phyloP scores from a whole-genome alignment of 2,797 vertebrate genomes.

The Cuniculus paca region DNA sequence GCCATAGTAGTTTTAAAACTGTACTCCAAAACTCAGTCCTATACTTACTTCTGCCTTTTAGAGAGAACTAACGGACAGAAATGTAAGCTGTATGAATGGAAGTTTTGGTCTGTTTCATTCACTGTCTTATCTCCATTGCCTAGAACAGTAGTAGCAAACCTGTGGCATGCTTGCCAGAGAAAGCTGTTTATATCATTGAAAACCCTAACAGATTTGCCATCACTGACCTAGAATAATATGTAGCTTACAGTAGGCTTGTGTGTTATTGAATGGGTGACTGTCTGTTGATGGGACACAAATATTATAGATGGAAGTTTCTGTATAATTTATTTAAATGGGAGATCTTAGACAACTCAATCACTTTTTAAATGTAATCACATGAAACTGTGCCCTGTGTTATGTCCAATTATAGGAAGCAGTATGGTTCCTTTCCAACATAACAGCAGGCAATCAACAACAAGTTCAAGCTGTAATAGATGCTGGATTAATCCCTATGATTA shows the following conservation, averaged over 20 bases:
- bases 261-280: constrained; percentile 39
- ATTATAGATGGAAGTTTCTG: constrained; percentile 6
- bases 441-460: constrained; percentile 99
- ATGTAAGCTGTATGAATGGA: not conserved
- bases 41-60: constrained; percentile 61
- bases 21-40: constrained; percentile 11
- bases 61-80: constrained; percentile 22
- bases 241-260: not conserved
- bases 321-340: constrained; percentile 21
- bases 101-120: constrained; percentile 38
- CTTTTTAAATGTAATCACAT: constrained; percentile 58
- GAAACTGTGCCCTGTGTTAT: constrained; percentile 75
- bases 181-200: not conserved
- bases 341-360: constrained; percentile 3
- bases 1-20: constrained; percentile 48
- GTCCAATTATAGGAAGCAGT: constrained; percentile 95
- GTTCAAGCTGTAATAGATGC: constrained; percentile 99
- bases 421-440: constrained; percentile 99
- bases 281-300: constrained; percentile 27
- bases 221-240: not conserved
- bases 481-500: constrained; percentile 99
- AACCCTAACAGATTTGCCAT: not conserved
- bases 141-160: not conserved
- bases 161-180: not conserved
- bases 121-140: not conserved